Evolutionary conservation across 2,113 vertebrate species (phyloP).

Genomic region (Candoia aspera): DNA sequence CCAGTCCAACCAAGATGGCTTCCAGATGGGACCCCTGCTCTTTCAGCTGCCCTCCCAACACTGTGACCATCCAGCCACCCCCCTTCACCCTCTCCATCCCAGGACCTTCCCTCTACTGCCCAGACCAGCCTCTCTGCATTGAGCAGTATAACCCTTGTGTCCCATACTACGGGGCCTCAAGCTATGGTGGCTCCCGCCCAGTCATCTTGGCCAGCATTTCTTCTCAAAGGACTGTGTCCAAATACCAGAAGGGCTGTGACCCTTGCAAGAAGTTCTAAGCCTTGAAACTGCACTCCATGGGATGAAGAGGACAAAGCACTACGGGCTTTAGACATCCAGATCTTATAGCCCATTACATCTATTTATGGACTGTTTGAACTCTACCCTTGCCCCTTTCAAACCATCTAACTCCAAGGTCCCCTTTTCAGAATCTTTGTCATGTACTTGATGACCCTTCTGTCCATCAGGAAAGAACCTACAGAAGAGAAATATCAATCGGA

Average conservation of each 20-base stretch:
- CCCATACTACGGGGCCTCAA: neutral
- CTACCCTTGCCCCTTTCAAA: neutral
- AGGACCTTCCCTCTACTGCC: constrained; percentile 2
- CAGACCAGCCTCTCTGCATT: neutral
- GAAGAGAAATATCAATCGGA: neutral
- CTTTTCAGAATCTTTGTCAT: neutral
- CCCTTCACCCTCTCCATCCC: neutral
- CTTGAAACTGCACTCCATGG: neutral
- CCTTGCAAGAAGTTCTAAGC: neutral
- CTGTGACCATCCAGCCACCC: constrained; percentile 1
- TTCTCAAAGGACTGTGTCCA: neutral
- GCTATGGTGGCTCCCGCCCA: neutral
- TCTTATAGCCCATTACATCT: neutral
- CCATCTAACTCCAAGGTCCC: neutral
- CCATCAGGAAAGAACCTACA: neutral
- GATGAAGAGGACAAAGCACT: neutral
- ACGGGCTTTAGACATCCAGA: neutral
- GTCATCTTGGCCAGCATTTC: neutral
- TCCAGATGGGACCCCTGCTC: neutral
- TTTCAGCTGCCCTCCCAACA: neutral
- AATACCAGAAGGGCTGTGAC: neutral
- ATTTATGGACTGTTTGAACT: neutral
- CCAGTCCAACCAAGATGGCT: neutral
- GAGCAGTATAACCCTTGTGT: neutral
- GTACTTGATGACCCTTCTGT: neutral